Base-by-base conservation (phyloP, 92 coral and sea anemone species). In the Heliopora coerulea region DNA sequence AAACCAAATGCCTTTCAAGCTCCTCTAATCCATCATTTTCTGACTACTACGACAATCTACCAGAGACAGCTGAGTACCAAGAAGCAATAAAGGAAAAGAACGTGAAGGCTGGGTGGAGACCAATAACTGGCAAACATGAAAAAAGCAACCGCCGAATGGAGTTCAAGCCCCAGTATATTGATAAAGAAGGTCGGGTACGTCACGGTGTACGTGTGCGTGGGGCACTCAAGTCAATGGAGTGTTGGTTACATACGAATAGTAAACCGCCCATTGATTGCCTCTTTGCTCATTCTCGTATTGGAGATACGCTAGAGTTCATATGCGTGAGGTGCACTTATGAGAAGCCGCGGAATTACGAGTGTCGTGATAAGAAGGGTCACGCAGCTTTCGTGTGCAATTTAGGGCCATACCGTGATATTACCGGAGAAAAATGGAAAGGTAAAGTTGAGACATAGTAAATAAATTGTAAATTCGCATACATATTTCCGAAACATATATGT, bases 201-300 rank as follows among this genome's bases (percentile, higher is more conserved):
- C 99, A 95, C 52, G 99, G 99, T 33, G 89, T 88, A 52, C 88
- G 89, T 4, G 99, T 95, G 60, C 88, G 96, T 49, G 99, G 99
- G 44, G 96, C 99, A 1, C 95, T 90, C 83, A 95, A 95, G 77
- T 95, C 99, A 2, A 92, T 85, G 75, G 99, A 95, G 73, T 95
- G 99, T 49, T 90, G 87, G 65, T 81, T 85, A 30, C 99, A 95
- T 33, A 89, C 90, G 0, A 87, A 72, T 28, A 96, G 96, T 1
- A 95, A 95, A 56, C 96, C 99, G 1, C 99, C 99, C 0, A 92
- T 92, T 0, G 89, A 84, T 10, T 95, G 99, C 60, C 83, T 96
- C 7, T 95, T 95, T 56, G 99, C 99, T 4, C 99, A 95, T 77
- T 95, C 99, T 0, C 96, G 99, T 32, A 88, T 95, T 32, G 99